These are phyloP conservation scores for Dynastes grantii DNA, from an alignment of 2,888 invertebrate genomes.

Conservation along the genomic window DNA sequence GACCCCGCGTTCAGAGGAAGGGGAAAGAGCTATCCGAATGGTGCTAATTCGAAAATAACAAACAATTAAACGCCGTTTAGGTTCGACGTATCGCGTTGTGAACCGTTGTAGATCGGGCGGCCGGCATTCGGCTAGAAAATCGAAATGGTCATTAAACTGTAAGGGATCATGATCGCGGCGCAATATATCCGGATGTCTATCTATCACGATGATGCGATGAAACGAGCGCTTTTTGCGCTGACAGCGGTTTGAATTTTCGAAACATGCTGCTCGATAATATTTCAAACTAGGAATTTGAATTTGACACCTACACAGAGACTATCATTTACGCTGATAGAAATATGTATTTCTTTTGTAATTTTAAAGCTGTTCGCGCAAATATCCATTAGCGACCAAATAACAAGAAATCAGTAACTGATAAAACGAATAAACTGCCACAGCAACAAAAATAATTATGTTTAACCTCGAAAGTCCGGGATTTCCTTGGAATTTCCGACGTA, in stretches of 20 bases:
- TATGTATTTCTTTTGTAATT: too few relatives aligned
- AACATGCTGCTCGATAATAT: not conserved
- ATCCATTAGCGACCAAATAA: too few relatives aligned
- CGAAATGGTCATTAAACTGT: slow-evolving; percentile 35
- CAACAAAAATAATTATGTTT: too few relatives aligned
- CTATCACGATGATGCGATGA: not conserved
- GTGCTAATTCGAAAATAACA: slow-evolving; percentile 43
- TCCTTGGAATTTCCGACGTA: too few relatives aligned
- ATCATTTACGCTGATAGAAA: too few relatives aligned
- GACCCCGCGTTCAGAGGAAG: not conserved
- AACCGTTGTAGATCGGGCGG: not conserved
- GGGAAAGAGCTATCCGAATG: slow-evolving; percentile 12
- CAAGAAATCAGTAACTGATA: too few relatives aligned
- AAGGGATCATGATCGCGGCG: slow-evolving; percentile 16
- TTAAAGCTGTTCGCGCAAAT: too few relatives aligned
- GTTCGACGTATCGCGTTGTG: slow-evolving; percentile 1
- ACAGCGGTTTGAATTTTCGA: slow-evolving; percentile 16
- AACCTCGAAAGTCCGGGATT: too few relatives aligned
- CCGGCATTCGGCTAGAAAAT: slow-evolving; percentile 22
- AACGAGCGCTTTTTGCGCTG: not conserved
- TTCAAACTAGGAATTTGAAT: too few relatives aligned
- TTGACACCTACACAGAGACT: too few relatives aligned
- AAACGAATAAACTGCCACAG: too few relatives aligned
- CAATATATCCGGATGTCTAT: slow-evolving; percentile 29
- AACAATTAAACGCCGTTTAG: slow-evolving; percentile 40